Conservation (phyloP, 1,140 invertebrate genomes). For the Helicoverpa zea region DNA sequence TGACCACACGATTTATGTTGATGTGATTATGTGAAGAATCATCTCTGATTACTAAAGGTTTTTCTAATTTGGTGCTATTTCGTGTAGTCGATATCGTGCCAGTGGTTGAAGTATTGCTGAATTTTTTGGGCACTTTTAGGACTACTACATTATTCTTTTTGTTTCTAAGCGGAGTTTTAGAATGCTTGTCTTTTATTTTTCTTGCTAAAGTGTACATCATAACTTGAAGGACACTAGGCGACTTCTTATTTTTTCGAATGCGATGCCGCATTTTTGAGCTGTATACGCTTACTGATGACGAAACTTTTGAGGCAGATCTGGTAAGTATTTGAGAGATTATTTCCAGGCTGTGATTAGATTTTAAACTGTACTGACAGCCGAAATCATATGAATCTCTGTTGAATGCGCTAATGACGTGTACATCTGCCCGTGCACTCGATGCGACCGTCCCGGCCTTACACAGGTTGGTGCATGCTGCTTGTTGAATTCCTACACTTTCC, state of each 20-base stretch:
- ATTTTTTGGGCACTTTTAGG: conserved; percentile 56
- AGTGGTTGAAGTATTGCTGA: conserved; percentile 48
- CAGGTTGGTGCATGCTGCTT: neutral
- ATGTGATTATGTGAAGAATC: conserved; percentile 27
- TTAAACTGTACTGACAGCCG: conserved; percentile 54
- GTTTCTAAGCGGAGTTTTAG: conserved; percentile 26
- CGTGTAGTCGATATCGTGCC: conserved; percentile 33
- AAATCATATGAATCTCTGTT: conserved; percentile 48
- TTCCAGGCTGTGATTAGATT: conserved; percentile 62
- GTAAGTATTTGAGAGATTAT: conserved; percentile 61
- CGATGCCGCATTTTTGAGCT: conserved; percentile 50
- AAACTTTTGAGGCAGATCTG: conserved; percentile 56
- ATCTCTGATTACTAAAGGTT: conserved; percentile 56
- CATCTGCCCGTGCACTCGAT: neutral
- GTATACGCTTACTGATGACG: conserved; percentile 55
- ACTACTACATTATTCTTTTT: conserved; percentile 58
- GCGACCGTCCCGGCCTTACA: no score
- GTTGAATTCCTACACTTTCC: neutral
- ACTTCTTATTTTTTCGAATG: conserved; percentile 48
- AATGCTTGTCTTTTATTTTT: conserved; percentile 58
- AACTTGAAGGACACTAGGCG: conserved; percentile 42
- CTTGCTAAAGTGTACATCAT: conserved; percentile 55
- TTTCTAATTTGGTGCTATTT: conserved; percentile 48
- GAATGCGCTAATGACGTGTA: conserved; percentile 4
- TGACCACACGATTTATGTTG: conserved; percentile 17